Evolutionary conservation across 1,140 invertebrate genomes (phyloP), one percentile per base, ranked within the genome.

Genomic region (Drosophila persimilis): DNA sequence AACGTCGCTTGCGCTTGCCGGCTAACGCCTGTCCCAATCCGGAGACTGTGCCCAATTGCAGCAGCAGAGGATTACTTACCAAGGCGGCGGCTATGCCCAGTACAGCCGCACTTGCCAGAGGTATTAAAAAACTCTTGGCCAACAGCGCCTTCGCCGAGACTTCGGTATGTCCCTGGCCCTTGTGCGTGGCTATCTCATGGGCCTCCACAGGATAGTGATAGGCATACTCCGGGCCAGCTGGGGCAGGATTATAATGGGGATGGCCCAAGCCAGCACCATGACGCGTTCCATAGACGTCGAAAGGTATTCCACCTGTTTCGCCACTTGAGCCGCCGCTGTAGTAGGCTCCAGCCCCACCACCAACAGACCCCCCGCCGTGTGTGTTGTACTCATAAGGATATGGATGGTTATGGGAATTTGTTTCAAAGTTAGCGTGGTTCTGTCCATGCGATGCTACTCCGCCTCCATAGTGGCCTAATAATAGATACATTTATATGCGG

Each of bases 41-140:
- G 2, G 94, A 93, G 8, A 96, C 92, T 4, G 95, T 94, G 50
- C 95, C 95, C 31, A 96, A 92, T 83, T 96, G 95, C 6, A 97
- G 90, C 11, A 97, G 92, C 31, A 96, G 93, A 1, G 96, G 96
- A 91, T 96, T 96, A 50, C 94, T 94, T 41, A 95, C 95, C 41
- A 96, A 91, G 3, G 95, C 95, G 20, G 95, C 95, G 0, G 95
- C 95, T 6, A 95, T 95, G 20, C 96, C 96, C 26, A 97, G 92
- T 8, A 97, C 91, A 1, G 96, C 95, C 8, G 96, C 94, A 35
- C 95, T 96, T 8, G 95, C 95, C 64, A 97, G 91, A 0, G 96
- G 95, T 76, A 95, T 93, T 13, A 95, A 81, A n/a, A 95, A 89
- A 29, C 93, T 92, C 91, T 96, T 96, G 7, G 90, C 90, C 17